Conservation (phyloP, 2,113 vertebrate species). For the Pterocles burchelli region DNA sequence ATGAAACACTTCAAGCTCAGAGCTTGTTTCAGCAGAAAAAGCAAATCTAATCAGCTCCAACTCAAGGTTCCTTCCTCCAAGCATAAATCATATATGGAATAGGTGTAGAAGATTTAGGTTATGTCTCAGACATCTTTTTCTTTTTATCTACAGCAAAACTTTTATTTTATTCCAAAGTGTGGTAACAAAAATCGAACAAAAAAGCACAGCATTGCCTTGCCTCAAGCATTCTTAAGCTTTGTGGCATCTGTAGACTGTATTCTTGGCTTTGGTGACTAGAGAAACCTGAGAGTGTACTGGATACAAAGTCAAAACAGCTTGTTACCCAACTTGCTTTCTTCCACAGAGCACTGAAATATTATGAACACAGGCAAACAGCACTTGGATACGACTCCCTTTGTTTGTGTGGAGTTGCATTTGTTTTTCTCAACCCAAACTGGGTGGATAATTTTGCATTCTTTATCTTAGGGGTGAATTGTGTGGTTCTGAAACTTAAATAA, state of each 20-base stretch:
- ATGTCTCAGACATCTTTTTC: neutral
- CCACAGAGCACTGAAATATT: conserved; percentile 24
- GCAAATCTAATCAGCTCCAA: neutral
- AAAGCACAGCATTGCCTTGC: neutral
- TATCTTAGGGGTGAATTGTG: conserved; percentile 33
- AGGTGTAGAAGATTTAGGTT: neutral
- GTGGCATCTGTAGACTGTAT: conserved; percentile 12
- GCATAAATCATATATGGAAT: neutral
- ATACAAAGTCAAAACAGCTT: conserved; percentile 36
- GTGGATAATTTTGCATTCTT: conserved; percentile 53
- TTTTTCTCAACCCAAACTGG: conserved; percentile 46
- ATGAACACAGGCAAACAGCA: neutral
- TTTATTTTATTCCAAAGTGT: conserved; percentile 5
- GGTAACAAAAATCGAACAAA: neutral
- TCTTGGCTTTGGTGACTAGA: conserved; percentile 56
- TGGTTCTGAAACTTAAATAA: conserved; percentile 39
- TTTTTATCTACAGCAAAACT: neutral
- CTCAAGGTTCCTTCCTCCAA: neutral
- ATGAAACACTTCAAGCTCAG: neutral
- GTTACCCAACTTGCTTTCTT: conserved; percentile 47
- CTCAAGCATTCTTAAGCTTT: conserved; percentile 9
- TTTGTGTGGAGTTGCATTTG: conserved; percentile 15
- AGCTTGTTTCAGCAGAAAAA: neutral
- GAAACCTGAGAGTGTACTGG: conserved; percentile 53
- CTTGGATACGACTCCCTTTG: conserved; percentile 1